A percentile compares a stretch with the other conserved stretches of the same genome.
Evolutionary conservation across 1,140 invertebrate species (phyloP).

Genomic region (Penaeus vannamei): DNA sequence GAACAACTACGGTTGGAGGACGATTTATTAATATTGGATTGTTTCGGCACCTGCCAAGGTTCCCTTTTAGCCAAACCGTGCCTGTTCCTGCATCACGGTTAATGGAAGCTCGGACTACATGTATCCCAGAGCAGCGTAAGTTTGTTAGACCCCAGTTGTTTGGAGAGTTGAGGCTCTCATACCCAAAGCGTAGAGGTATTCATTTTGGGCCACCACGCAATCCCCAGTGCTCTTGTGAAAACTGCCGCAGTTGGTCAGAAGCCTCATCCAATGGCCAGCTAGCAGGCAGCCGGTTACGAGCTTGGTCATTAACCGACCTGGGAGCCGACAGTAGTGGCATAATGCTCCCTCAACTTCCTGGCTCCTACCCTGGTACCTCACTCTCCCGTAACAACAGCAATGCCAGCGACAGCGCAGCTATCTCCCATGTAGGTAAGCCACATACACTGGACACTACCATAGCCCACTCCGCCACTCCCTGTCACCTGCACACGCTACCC

Average conservation of each 20-base stretch:
- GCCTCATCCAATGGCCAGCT: slow-evolving; percentile 43
- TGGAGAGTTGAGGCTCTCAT: slow-evolving; percentile 76
- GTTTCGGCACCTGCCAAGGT: slow-evolving; percentile 56
- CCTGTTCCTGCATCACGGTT: slow-evolving; percentile 46
- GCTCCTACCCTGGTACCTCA: slow-evolving; percentile 53
- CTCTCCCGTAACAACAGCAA: slow-evolving; percentile 57
- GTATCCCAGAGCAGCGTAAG: slow-evolving; percentile 48
- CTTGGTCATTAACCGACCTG: slow-evolving; percentile 63
- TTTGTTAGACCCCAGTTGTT: slow-evolving; percentile 73
- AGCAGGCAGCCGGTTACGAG: slow-evolving; percentile 47
- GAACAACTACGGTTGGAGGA: background rate
- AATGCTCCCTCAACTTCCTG: slow-evolving; percentile 21
- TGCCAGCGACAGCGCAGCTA: slow-evolving; percentile 60
- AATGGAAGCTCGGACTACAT: slow-evolving; percentile 34
- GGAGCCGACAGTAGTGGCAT: background rate
- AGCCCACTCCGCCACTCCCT: background rate
- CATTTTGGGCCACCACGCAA: slow-evolving; percentile 84
- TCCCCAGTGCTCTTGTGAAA: slow-evolving; percentile 81
- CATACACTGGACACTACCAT: slow-evolving; percentile 30
- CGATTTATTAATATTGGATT: slow-evolving; percentile 55
- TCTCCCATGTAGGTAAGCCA: slow-evolving; percentile 66
- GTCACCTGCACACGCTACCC: background rate
- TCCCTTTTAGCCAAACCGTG: slow-evolving; percentile 65
- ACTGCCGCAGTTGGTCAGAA: slow-evolving; percentile 78
- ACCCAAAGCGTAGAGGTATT: slow-evolving; percentile 79